These are phyloP conservation scores for Erynnis tages DNA, from an alignment of 2,888 invertebrate genomes.

Conservation along the genomic window DNA sequence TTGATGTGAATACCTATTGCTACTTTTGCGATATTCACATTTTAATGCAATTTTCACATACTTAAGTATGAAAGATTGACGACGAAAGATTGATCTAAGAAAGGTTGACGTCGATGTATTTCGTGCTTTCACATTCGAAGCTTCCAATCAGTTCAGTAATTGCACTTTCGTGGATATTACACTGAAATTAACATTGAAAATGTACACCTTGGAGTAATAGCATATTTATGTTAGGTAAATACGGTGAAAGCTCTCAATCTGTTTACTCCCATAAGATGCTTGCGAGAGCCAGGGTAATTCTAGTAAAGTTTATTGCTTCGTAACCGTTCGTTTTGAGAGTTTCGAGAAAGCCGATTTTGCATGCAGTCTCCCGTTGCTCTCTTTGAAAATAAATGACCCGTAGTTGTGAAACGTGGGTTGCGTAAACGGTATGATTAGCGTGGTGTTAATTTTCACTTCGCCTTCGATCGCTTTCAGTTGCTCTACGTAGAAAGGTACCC, in stretches of 20 bases:
- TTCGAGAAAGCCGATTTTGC: conserved; percentile 27
- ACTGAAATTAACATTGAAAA: neutral
- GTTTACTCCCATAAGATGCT: conserved; percentile 1
- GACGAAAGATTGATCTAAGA: neutral
- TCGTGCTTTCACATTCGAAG: neutral
- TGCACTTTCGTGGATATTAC: neutral
- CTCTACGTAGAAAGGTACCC: neutral
- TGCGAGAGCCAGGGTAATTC: conserved; percentile 6
- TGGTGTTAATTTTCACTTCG: conserved; percentile 7
- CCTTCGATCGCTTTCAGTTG: neutral
- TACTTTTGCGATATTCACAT: too few species aligned
- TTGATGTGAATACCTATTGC: too few species aligned
- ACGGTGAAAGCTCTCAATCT: conserved; percentile 25
- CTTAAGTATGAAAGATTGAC: neutral
- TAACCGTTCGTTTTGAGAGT: conserved; percentile 18
- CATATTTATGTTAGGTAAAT: conserved; percentile 12
- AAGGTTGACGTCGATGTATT: neutral
- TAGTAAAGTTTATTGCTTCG: conserved; percentile 22
- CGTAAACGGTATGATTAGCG: conserved; percentile 15
- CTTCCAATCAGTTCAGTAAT: neutral
- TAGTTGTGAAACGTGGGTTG: conserved; percentile 23
- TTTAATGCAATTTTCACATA: too few species aligned
- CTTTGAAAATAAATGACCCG: conserved; percentile 27
- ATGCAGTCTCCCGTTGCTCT: conserved; percentile 18
- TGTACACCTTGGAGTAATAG: conserved; percentile 24